These are phyloP conservation scores for Ptychobarbus kaznakovi DNA, from an alignment of 2,797 vertebrate species.

Conservation along the genomic window DNA sequence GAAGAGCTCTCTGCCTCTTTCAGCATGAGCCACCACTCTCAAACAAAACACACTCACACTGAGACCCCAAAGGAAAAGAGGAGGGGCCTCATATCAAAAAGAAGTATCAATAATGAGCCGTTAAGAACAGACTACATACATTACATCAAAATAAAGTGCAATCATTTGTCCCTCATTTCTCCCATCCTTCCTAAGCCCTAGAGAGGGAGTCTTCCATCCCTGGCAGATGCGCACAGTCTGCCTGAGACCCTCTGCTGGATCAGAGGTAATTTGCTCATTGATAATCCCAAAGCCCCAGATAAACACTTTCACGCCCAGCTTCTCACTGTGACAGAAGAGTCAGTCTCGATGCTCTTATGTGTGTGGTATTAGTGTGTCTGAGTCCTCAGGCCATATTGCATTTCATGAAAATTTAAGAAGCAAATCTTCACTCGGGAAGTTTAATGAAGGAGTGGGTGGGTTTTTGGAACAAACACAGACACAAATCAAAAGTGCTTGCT, in stretches of 20 bases:
- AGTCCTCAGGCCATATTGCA: constrained; percentile 37
- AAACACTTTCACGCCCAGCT: constrained; percentile 41
- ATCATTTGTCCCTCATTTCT: not conserved
- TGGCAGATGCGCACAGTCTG: not conserved
- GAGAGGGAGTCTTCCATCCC: constrained; percentile 16
- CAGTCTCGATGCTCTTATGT: constrained; percentile 23
- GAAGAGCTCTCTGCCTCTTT: constrained; percentile 27
- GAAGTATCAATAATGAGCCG: constrained; percentile 21
- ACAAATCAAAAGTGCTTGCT: constrained; percentile 30
- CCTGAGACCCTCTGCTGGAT: constrained; percentile 36
- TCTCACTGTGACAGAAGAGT: constrained; percentile 26
- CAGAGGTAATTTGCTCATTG: constrained; percentile 51
- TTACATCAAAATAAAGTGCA: not conserved
- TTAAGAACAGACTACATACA: constrained; percentile 12
- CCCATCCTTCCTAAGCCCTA: constrained; percentile 16
- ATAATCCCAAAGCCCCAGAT: constrained; percentile 43
- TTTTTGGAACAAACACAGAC: constrained; percentile 30
- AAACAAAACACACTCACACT: constrained; percentile 35
- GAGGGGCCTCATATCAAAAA: constrained; percentile 12
- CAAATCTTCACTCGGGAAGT: constrained; percentile 50
- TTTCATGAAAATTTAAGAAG: constrained; percentile 59
- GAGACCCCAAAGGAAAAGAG: constrained; percentile 16
- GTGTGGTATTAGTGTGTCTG: constrained; percentile 21
- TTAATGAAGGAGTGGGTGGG: constrained; percentile 20
- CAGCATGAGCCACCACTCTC: constrained; percentile 35